phyloP scores from a whole-genome alignment of 2,113 vertebrate genomes.

The Anhinga anhinga region DNA sequence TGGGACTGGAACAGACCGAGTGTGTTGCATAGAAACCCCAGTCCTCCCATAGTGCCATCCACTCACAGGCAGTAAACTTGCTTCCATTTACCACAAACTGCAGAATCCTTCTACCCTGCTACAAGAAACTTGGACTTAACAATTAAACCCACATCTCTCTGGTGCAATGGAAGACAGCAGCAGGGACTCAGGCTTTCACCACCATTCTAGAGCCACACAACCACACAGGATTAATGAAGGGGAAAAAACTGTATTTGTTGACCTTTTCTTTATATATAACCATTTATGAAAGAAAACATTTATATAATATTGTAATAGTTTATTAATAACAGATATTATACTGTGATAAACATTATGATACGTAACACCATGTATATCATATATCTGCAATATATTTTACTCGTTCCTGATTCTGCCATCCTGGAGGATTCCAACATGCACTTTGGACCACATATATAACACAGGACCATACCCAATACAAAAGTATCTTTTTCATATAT shows the following conservation, averaged over 20 bases:
- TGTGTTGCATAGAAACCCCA: not conserved
- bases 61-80: not conserved
- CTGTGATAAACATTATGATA: not conserved
- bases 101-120: not conserved
- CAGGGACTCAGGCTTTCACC: not conserved
- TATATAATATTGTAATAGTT: not conserved
- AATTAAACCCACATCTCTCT: not conserved
- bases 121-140: not conserved
- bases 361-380: not conserved
- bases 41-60: not conserved
- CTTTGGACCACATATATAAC: not conserved
- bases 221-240: not conserved
- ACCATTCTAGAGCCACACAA: not conserved
- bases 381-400: not conserved
- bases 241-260: not conserved
- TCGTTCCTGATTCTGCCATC: not conserved
- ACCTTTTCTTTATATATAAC: not conserved
- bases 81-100: not conserved
- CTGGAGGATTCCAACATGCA: not conserved
- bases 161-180: not conserved
- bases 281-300: not conserved
- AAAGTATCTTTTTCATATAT: not conserved
- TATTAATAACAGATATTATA: not conserved
- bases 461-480: not conserved
- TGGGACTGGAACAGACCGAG: accelerated